Evolutionary conservation across 2,888 invertebrate genomes (phyloP), one percentile per base, ranked within the genome.

Genomic region (Idaea aversata): DNA sequence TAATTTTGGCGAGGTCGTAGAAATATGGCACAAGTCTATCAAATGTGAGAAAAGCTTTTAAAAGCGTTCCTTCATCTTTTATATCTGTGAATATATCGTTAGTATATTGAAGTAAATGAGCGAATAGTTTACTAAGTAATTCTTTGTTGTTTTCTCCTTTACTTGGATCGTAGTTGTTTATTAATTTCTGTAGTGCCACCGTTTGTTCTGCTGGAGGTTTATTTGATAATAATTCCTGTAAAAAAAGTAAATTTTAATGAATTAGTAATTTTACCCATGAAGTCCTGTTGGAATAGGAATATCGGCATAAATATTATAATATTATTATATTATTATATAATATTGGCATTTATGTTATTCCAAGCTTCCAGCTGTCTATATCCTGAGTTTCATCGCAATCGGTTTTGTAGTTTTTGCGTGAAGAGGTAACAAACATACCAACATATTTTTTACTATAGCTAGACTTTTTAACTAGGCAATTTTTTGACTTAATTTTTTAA

Each of bases 101-200:
- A 6, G 97, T 87, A 79, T 97, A 95, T 83, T 98, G 97, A 38
- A 98, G 83, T 71, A 98, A 84, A 79, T 96, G 96, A 0, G 95
- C 94, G 81, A 97, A 97, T 0, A 99, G 84, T 75, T 94, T 93
- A 64, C 95, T 94, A 13, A 98, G 90, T 78, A 95, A 95, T 57
- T 96, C 95, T 82, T 97, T 97, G 81, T 98, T 98, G 15, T 95
- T 95, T 72, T 95, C 95, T 5, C 95, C 95, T 63, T 98, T 86
- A 77, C 97, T 95, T 3, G 97, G 97, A 86, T 98, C 97, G 88
- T 97, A 96, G 78, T 96, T 97, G 88, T 98, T 98, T 16, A 98
- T 96, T 73, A 99, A 95, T 77, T 97, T 94, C 78, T 97, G 96
- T 61, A 98, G 82, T 10, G 97, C 95, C 13, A 94, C 90, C 0